Evolutionary conservation across 2,797 vertebrate genomes (phyloP), one percentile per base, ranked within the genome.

Genomic region (Sorex maritimensis): DNA sequence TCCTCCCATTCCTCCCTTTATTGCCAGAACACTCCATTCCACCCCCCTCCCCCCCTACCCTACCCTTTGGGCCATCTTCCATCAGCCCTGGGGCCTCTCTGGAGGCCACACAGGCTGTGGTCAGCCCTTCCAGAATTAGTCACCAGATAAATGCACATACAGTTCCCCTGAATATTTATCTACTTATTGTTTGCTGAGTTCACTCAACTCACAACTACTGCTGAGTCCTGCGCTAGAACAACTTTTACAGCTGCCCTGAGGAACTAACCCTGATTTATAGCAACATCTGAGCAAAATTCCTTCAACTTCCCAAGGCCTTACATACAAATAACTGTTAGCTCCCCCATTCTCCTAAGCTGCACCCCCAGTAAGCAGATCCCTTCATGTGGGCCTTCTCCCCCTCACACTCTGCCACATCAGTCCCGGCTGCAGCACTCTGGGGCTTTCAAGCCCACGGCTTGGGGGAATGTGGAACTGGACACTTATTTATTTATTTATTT

Each of bases 341-440:
- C 78, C 46, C 13, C n/a, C 46, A 58, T 58, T 46, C 55, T 67
- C 80, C 90, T 83, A 90, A 91, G 90, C 0, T 28, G n/a, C 91
- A 79, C 24, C 49, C 6, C 23, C 96, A 72, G 34, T 88, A 92
- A 95, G 83, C 93, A 94, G 90, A 55, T 84, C 55, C 44, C 90
- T 58, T 86, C 69, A 88, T 38, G 65, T 69, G 81, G 34, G 49
- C 49, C 81, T 52, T 15, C 13, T 77, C 91, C 46, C 63, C 46
- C 61, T 86, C 23, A 2, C 5, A 0, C 12, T 41, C 41, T 26
- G 30, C 14, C 3, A 21, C 34, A 11, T 15, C 79, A 7, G 46
- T 49, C 14, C 55, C 5, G 55, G 14, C 55, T 58, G 55, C 5
- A 19, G 14, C 55, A 19, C 55, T 58, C 19, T 19, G 19, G 55